Evolutionary conservation across 2,113 vertebrate species (phyloP), one percentile per base, ranked within the genome.

Genomic region (Anhinga anhinga): DNA sequence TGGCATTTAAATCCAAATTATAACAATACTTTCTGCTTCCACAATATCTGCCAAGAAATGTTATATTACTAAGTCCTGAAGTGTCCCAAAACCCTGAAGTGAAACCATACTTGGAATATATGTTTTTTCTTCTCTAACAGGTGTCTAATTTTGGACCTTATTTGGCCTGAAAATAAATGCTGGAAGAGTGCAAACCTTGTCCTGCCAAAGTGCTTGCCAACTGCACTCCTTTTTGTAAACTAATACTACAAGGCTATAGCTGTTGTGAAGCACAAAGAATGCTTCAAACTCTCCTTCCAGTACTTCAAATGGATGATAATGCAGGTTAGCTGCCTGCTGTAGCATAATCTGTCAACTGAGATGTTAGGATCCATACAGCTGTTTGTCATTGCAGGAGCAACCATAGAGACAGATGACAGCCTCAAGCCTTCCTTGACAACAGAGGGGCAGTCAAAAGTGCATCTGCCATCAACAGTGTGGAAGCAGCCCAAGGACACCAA

Each of bases 401-500:
- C 70, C 74, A 49, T 93, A 23, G 96, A 97, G 74, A 86, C 97
- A 85, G 96, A 98, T 4, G 98, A 98, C 66, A 98, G 97, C 74
- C 96, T 98, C 52, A 98, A 98, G 83, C 86, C 98, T 93, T 90
- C 98, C 69, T 76, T 98, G 79, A 36, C 98, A 22, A 71, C 96
- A 49, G 98, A 98, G 30, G 96, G 97, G 40, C 98, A 97, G 56
- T 70, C 98, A 0, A 98, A 98, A 40, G 96, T 98, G 56, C 97
- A 97, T 19, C 96, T 98, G 76, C 96, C 95, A 11, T 96, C 98
- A 55, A 98, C 98, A 21, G 93, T 98, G 47, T 99, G 99, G 99
- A 98, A 98, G 73, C 99, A 98, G 82, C 98, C 98, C 42, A 98
- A 98, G 90, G 98, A 97, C 32, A 97, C 97, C 93, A 98, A 98